phyloP scores from a whole-genome alignment of 2,797 vertebrate genomes.

The Phrynocephalus vlangalii region DNA sequence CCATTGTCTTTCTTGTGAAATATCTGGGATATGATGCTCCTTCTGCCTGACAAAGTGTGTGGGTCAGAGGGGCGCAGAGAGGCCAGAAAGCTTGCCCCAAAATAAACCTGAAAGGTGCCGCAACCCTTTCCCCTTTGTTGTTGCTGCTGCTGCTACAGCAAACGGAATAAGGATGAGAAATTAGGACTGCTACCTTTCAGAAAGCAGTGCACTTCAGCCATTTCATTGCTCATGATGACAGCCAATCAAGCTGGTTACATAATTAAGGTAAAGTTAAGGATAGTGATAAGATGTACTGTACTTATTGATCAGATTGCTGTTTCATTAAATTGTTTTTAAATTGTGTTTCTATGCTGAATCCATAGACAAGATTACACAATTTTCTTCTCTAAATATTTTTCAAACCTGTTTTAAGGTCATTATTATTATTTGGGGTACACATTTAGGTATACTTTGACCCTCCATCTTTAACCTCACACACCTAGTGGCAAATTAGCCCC shows the following conservation, averaged over 20 bases:
- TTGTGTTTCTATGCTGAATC: conserved; percentile 44
- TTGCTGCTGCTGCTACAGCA: too few species aligned
- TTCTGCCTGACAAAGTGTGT: too few species aligned
- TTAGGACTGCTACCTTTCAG: too few species aligned
- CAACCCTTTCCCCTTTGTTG: too few species aligned
- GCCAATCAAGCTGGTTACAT: neutral
- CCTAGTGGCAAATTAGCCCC: neutral
- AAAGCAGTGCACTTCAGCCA: conserved; percentile 10
- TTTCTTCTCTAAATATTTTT: fast-evolving
- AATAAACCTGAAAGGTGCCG: too few species aligned
- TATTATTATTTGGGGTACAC: neutral
- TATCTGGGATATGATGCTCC: neutral
- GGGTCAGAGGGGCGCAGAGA: too few species aligned
- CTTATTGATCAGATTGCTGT: neutral
- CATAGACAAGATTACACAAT: neutral
- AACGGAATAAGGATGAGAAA: too few species aligned
- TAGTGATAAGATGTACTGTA: conserved; percentile 25
- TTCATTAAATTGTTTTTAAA: conserved; percentile 9
- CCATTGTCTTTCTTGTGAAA: neutral
- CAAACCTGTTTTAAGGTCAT: neutral
- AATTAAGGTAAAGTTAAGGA: conserved; percentile 46
- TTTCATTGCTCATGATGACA: conserved; percentile 4
- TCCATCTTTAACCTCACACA: too few species aligned
- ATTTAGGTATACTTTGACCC: too few species aligned
- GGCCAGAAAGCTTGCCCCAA: too few species aligned